Base-by-base conservation (phyloP, 2,888 invertebrate species). In the Watsonalla binaria region DNA sequence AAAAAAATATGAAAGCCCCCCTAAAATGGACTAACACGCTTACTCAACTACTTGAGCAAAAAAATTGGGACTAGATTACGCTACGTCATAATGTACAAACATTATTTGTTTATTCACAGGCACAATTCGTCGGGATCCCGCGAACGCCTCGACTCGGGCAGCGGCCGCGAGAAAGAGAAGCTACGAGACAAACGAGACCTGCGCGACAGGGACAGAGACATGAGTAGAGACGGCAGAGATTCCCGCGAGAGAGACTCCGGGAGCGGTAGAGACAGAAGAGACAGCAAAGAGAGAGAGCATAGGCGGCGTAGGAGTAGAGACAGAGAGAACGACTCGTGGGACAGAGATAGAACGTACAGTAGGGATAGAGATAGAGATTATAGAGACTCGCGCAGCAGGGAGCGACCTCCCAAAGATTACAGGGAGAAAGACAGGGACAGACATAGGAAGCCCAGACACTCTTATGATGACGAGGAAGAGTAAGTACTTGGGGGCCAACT, bases 381-480 rank as follows among this genome's bases (percentile, higher is more conserved):
- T 62, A 75, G 86, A 49, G 84, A 85, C 60, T 82, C 86, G 33
- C 68, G 88, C 66, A 70, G 91, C 84, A 59, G 92, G 78, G 77
- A 85, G 66, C 68, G 93, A 86, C 64, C 92, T 87, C 74, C 85
- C 74, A 76, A 88, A 81, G 84, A 91, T 61, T 90, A 89, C 59
- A 79, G 92, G 68, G 90, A 87, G 53, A 89, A 85, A 62, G 89
- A 89, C 45, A 75, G 84, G 46, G 84, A 87, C 53, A 80, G 92
- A 57, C 93, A 94, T 70, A 86, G 93, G 74, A 92, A 93, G 74
- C 86, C 92, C 11, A 83, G 92, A 68, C 92, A 92, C 65, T 94
- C 94, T 56, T 94, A 94, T 68, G 94, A 94, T 57, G 94, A 94
- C 59, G 94, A 94, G 56, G 94, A 94, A 74, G 94, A 94, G 94